Percentiles rank a stretch among this genome's conserved stretches.
phyloP scores from a whole-genome alignment of 2,113 vertebrate genomes.

The Corythaixoides concolor region DNA sequence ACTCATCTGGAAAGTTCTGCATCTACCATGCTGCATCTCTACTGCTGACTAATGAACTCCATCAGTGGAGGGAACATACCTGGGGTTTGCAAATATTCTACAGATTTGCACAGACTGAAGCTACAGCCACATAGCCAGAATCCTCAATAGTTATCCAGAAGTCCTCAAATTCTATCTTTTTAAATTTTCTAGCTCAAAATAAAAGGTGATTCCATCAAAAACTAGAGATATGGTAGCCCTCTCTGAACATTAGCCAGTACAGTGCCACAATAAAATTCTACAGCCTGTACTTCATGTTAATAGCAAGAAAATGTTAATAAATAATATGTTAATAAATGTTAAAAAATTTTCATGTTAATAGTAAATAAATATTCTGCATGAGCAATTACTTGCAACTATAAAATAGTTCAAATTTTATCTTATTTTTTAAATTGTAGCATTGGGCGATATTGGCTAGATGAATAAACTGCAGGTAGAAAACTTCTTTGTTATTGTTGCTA shows the following conservation, averaged over 20 bases:
- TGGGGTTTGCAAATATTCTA: neutral
- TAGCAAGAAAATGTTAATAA: neutral
- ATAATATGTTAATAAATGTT: neutral
- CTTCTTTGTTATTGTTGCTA: neutral
- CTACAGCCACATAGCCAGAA: neutral
- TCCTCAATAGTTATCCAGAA: rapidly evolving
- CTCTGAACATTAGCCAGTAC: neutral
- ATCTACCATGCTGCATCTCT: neutral
- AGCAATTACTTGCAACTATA: neutral
- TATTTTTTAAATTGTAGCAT: neutral
- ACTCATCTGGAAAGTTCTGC: neutral
- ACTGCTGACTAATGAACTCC: neutral
- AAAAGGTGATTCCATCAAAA: neutral
- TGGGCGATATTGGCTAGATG: neutral
- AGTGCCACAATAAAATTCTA: neutral
- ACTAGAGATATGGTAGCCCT: neutral
- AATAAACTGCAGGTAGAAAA: neutral
- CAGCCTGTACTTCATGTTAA: neutral
- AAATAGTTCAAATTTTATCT: neutral
- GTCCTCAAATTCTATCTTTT: neutral
- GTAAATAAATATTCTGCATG: neutral
- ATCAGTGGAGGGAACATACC: neutral
- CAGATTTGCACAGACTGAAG: neutral
- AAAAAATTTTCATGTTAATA: neutral
- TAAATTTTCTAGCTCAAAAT: neutral